Conservation (phyloP, 2,113 vertebrate species). For the Lutjanus erythropterus region DNA sequence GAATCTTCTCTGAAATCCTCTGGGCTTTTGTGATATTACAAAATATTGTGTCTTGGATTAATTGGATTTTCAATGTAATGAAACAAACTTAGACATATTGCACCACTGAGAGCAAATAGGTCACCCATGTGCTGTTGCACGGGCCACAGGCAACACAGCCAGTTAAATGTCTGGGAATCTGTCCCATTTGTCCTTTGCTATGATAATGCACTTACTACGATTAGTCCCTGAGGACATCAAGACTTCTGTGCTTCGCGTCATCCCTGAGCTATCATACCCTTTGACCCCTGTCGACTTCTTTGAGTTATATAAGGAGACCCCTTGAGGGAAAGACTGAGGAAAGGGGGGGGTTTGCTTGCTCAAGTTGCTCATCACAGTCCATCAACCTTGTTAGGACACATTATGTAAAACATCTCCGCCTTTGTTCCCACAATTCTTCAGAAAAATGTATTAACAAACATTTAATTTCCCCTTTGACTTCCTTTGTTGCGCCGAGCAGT, state of each 20-base stretch:
- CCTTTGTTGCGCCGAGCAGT: not conserved
- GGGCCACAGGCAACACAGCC: constrained; percentile 31
- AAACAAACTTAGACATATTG: not conserved
- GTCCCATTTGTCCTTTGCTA: constrained; percentile 33
- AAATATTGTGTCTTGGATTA: constrained; percentile 19
- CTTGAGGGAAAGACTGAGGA: not conserved
- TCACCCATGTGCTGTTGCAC: constrained; percentile 31
- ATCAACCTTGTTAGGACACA: constrained; percentile 18
- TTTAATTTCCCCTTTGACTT: constrained; percentile 32
- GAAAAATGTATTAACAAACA: constrained; percentile 26
- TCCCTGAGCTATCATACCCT: not conserved
- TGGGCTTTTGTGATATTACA: not conserved
- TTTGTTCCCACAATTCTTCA: constrained; percentile 3
- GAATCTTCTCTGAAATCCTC: not conserved
- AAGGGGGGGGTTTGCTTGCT: not conserved
- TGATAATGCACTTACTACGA: constrained; percentile 28
- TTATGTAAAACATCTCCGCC: constrained; percentile 25
- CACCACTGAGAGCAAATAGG: constrained; percentile 31
- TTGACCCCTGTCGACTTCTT: constrained; percentile 19
- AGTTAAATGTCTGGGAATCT: constrained; percentile 24
- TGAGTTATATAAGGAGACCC: constrained; percentile 23
- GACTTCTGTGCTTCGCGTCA: constrained; percentile 2
- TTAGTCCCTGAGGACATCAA: constrained; percentile 15
- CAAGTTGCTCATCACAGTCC: not conserved
- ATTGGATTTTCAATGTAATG: not conserved